A percentile compares a stretch with the other conserved stretches of the same genome.
phyloP scores from a whole-genome alignment of 2,797 vertebrate species.

The Xenops minutus region DNA sequence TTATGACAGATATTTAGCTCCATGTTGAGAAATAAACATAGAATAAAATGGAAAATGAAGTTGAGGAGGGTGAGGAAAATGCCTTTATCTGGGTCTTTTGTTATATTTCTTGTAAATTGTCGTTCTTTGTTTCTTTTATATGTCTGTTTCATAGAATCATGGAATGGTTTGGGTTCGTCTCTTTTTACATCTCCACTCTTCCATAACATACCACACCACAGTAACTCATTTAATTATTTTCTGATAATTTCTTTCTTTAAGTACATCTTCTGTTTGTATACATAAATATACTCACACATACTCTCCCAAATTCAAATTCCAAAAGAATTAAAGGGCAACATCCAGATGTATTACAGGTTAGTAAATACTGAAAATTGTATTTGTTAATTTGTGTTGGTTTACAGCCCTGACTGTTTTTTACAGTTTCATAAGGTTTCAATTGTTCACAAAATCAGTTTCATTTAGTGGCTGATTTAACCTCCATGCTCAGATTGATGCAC shows the following conservation, averaged over 20 bases:
- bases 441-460: rapidly evolving
- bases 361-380: not conserved
- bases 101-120: not conserved
- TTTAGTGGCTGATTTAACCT: not conserved
- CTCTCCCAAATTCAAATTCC: not conserved
- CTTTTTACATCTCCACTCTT: not conserved
- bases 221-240: not conserved
- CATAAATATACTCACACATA: rapidly evolving
- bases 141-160: not conserved
- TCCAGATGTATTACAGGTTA: too few relatives aligned
- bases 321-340: not conserved
- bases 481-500: rapidly evolving
- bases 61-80: not conserved
- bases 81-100: not conserved
- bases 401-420: not conserved
- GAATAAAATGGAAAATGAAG: not conserved
- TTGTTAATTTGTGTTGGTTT: not conserved
- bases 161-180: not conserved
- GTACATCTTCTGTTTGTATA: not conserved
- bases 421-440: not conserved
- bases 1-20: not conserved
- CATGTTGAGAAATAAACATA: not conserved
- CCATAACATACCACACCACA: not conserved
- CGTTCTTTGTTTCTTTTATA: not conserved
- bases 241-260: not conserved